A percentile compares a stretch with the other conserved stretches of the same genome.
phyloP scores from a whole-genome alignment of 2,888 invertebrate species.

The Molanna angustata region DNA sequence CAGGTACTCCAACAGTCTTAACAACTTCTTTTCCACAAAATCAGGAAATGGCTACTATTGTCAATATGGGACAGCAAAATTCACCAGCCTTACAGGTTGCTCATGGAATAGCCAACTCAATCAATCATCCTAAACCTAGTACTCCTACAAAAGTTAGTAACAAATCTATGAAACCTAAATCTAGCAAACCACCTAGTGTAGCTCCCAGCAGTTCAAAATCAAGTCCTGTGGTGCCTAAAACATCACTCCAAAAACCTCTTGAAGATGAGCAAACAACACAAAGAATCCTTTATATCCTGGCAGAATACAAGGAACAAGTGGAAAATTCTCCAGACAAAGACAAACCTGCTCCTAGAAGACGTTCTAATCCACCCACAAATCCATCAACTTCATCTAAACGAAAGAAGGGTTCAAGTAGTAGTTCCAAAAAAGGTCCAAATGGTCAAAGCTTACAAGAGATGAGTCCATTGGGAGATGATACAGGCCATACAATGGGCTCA shows the following conservation, averaged over 20 bases:
- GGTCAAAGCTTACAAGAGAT: slow-evolving; percentile 47
- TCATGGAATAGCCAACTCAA: slow-evolving; percentile 20
- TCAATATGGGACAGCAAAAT: slow-evolving; percentile 27
- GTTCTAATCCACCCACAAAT: slow-evolving; percentile 71
- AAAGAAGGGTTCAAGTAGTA: slow-evolving; percentile 62
- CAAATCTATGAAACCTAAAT: slow-evolving; percentile 51
- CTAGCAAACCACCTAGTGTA: slow-evolving; percentile 57
- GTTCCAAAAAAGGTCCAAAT: slow-evolving; percentile 54
- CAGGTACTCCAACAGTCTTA: slow-evolving; percentile 39
- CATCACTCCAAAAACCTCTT: slow-evolving; percentile 65
- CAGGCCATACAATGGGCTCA: slow-evolving; percentile 68
- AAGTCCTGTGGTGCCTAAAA: slow-evolving; percentile 59
- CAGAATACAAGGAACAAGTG: slow-evolving; percentile 77
- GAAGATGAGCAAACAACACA: slow-evolving; percentile 81
- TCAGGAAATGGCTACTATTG: slow-evolving; percentile 20
- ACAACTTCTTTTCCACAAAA: slow-evolving; percentile 21
- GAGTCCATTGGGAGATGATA: slow-evolving; percentile 64
- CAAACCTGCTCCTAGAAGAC: slow-evolving; percentile 74
- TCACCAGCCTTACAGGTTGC: slow-evolving; percentile 27
- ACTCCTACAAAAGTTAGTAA: slow-evolving; percentile 43
- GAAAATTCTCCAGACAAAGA: slow-evolving; percentile 80
- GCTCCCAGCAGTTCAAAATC: slow-evolving; percentile 60
- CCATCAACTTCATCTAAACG: slow-evolving; percentile 67
- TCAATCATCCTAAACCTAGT: slow-evolving; percentile 24
- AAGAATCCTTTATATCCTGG: slow-evolving; percentile 73